A percentile compares a stretch with the other conserved stretches of the same genome.
Conservation (phyloP, 2,888 invertebrate species). For the Mesorhabditis spiculigera region DNA sequence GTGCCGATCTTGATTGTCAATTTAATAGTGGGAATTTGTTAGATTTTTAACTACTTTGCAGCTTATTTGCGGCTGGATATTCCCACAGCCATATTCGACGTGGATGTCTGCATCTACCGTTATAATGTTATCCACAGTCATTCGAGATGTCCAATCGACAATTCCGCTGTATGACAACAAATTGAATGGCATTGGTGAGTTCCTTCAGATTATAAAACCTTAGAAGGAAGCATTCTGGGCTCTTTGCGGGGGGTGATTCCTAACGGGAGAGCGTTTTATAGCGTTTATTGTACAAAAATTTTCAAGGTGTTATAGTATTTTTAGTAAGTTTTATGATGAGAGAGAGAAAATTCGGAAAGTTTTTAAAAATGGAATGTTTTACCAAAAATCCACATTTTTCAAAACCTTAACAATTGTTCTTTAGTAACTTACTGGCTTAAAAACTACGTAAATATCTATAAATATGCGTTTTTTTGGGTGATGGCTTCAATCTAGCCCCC, state of each 20-base stretch:
- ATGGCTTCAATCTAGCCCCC: too few species aligned
- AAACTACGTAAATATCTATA: not conserved
- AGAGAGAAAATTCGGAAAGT: too few species aligned
- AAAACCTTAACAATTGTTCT: constrained; percentile 6
- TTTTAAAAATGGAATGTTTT: not conserved
- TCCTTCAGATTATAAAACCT: not conserved
- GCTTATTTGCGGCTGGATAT: not conserved
- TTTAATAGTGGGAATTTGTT: not conserved
- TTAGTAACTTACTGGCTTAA: not conserved
- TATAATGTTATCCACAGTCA: not conserved
- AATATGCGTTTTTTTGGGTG: not conserved
- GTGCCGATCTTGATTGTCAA: not conserved
- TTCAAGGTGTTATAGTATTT: too few species aligned
- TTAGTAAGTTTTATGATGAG: too few species aligned
- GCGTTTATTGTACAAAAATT: too few species aligned
- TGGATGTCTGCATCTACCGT: not conserved
- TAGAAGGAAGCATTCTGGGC: too few species aligned
- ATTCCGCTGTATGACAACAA: not conserved
- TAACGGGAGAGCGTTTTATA: too few species aligned
- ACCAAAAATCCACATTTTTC: constrained; percentile 5
- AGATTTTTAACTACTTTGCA: not conserved
- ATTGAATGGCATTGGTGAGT: not conserved
- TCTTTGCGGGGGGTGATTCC: too few species aligned
- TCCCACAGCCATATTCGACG: not conserved
- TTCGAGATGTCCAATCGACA: not conserved